Conservation (phyloP, 2,888 invertebrate species). For the Heteropelma amictum region DNA sequence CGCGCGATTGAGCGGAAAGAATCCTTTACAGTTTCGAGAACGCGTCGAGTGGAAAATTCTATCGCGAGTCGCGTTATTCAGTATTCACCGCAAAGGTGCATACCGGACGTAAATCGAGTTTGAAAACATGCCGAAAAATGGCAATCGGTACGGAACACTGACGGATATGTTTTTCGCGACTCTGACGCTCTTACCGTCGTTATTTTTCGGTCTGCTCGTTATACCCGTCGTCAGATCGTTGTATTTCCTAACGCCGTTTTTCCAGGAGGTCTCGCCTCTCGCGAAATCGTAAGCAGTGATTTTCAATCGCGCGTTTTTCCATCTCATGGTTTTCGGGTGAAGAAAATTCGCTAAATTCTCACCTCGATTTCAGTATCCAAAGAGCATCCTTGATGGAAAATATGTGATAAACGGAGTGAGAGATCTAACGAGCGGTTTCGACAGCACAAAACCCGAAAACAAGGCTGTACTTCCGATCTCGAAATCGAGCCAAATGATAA, state of each 20-base stretch:
- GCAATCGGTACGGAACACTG: constrained; percentile 60
- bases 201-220: constrained; percentile 69
- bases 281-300: constrained; percentile 55
- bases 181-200: constrained; percentile 70
- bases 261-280: constrained; percentile 61
- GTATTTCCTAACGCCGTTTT: constrained; percentile 71
- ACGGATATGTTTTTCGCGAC: constrained; percentile 66
- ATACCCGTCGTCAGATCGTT: constrained; percentile 71
- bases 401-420: constrained; percentile 85
- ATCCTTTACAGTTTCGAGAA: no score
- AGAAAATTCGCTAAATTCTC: constrained; percentile 25
- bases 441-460: constrained; percentile 84
- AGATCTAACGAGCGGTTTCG: constrained; percentile 94
- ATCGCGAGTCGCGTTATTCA: neutral
- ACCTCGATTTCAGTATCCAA: constrained; percentile 84
- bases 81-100: neutral
- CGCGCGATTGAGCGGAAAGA: no score
- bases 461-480: constrained; percentile 85
- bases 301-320: neutral
- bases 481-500: constrained; percentile 92
- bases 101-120: neutral
- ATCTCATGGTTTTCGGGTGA: neutral
- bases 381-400: constrained; percentile 81
- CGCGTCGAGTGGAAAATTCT: no score
- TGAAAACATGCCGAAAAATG: constrained; percentile 62